Percentiles rank a stretch among this genome's conserved stretches.
phyloP scores from a whole-genome alignment of 2,888 invertebrate species.

The Pherbina coryleti region DNA sequence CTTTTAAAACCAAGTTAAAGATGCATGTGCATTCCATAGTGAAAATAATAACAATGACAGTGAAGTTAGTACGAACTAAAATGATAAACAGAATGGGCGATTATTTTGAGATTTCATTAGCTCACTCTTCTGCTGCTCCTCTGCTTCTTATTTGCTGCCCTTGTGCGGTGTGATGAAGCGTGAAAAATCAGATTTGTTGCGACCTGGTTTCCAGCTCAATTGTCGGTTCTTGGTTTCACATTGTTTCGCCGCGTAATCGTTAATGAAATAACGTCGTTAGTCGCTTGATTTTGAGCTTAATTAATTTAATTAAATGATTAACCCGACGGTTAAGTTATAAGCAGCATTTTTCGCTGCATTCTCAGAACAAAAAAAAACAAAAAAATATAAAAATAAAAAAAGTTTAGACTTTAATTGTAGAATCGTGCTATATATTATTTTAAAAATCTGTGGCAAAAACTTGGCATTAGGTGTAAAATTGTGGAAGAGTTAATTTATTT shows the following conservation, averaged over 20 bases:
- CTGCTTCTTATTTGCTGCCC: neutral
- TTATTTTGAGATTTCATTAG: too few relatives aligned
- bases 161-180: constrained; percentile 24
- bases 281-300: constrained; percentile 22
- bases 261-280: neutral
- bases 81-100: too few relatives aligned
- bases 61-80: too few relatives aligned
- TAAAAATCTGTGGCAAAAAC: neutral
- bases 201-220: neutral
- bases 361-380: neutral
- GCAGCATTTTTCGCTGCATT: neutral
- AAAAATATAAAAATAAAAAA: neutral
- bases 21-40: too few relatives aligned
- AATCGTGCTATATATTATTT: too few relatives aligned
- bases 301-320: constrained; percentile 17
- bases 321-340: neutral
- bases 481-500: constrained; percentile 37
- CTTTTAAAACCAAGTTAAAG: too few relatives aligned
- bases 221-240: too few relatives aligned
- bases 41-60: too few relatives aligned
- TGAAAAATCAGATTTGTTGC: neutral
- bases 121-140: neutral
- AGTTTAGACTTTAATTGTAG: too few relatives aligned
- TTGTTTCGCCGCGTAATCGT: neutral
- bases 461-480: constrained; percentile 24